phyloP scores from a whole-genome alignment of 2,888 invertebrate species.

The Phasia obesa region DNA sequence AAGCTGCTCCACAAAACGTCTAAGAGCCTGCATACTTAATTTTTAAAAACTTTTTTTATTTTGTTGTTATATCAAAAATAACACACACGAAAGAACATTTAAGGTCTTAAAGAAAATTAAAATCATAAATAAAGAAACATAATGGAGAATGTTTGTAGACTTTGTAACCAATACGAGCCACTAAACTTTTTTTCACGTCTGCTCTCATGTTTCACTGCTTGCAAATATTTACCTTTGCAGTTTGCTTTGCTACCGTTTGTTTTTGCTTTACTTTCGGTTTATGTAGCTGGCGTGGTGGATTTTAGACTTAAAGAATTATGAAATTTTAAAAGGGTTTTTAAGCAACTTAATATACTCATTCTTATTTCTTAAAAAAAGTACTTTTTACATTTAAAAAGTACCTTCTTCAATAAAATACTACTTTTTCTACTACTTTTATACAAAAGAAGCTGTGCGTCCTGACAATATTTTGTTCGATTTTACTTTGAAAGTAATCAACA shows the following conservation, averaged over 20 bases:
- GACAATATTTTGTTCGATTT: no score
- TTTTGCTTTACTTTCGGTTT: not conserved
- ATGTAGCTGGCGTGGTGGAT: no score
- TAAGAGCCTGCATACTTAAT: not conserved
- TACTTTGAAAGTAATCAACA: no score
- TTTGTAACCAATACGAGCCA: conserved; percentile 4
- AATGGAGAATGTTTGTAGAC: conserved; percentile 8
- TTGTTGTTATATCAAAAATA: conserved; percentile 5
- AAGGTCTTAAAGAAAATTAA: not conserved
- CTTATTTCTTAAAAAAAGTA: no score
- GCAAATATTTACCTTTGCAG: not conserved
- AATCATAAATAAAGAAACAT: not conserved
- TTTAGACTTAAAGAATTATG: no score
- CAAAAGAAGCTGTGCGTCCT: no score
- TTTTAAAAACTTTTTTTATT: conserved; percentile 4
- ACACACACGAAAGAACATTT: not conserved
- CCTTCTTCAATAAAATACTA: no score
- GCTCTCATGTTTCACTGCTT: conserved; percentile 4
- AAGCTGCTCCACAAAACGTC: conserved; percentile 46
- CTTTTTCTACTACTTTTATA: no score
- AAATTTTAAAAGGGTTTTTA: no score
- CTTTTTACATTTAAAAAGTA: no score
- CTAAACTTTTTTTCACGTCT: not conserved
- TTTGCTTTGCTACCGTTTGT: no score
- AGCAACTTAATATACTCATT: no score